Evolutionary conservation across 2,113 vertebrate genomes (phyloP).

Genomic region (Natator depressus): DNA sequence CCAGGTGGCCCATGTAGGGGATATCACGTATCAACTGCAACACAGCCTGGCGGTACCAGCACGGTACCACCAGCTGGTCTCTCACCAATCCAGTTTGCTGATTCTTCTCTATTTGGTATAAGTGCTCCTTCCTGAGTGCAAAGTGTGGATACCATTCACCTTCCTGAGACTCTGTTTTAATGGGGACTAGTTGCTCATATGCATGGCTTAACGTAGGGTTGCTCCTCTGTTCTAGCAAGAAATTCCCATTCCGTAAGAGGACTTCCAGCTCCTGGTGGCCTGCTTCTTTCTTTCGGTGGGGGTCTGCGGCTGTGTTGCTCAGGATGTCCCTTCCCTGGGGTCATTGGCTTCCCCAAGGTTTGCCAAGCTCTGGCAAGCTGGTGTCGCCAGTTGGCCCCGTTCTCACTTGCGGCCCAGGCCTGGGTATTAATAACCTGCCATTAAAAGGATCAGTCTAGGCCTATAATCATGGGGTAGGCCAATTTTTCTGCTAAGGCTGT

Average conservation of each 20-base stretch:
- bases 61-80: too few relatives aligned
- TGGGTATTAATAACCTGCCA: too few relatives aligned
- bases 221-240: not conserved
- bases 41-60: too few relatives aligned
- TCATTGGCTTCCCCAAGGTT: not conserved
- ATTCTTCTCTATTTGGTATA: not conserved
- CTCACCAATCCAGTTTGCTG: too few relatives aligned
- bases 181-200: not conserved
- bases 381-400: not conserved
- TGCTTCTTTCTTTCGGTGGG: not conserved
- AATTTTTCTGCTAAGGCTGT: too few relatives aligned
- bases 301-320: not conserved
- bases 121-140: not conserved
- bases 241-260: not conserved
- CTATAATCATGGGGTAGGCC: too few relatives aligned
- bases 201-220: not conserved
- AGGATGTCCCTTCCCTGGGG: not conserved
- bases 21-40: too few relatives aligned
- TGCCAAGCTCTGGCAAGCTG: not conserved
- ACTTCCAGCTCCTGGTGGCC: not conserved
- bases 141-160: too few relatives aligned
- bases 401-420: not conserved
- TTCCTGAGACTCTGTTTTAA: too few relatives aligned
- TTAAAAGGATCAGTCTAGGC: too few relatives aligned
- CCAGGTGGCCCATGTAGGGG: too few relatives aligned